Evolutionary conservation across 1,140 invertebrate species (phyloP), one percentile per base, ranked within the genome.

Genomic region (Chrysomallon squamiferum): DNA sequence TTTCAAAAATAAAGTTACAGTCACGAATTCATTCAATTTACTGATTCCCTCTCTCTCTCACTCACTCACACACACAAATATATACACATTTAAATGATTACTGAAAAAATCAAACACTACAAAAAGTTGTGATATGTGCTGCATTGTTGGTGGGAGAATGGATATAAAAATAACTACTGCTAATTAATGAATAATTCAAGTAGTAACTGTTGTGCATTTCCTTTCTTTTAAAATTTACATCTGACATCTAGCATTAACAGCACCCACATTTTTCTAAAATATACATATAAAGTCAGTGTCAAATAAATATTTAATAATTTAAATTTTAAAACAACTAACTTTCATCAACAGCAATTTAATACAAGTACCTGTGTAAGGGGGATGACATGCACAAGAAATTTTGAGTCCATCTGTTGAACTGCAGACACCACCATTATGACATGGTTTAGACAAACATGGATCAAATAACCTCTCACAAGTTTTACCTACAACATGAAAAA

Each of bases 401-500:
- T 35, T 25, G 18, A 27, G 27, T 32, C 38, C 35, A 33, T 27
- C 58, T 5, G 58, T 20, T 15, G 50, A 43, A 18, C 18, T 13
- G 35, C 58, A 59, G 15, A 22, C 58, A n/a, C 58, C 58, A 41
- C 20, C 20, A 27, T 59, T 59, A 25, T n/a, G 15, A 43, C 58
- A 59, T 41, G 58, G 58, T n/a, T 25, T 59, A 43, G 22, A 25
- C 22, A 59, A 25, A 38, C 58, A 59, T 20, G 38, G 25, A 18
- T 27, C 38, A 1, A 59, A n/a, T n/a, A 59, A n/a, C 7, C 27
- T 59, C 22, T 59, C 58, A 20, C 58, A 59, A 1, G 41, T 35
- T 2, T 13, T 25, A 0, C 58, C 58, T 59, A 33, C 7, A 7
- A 54, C 50, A 54, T 20, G 50, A 13, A 22, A 27, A 27, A 25